These are phyloP conservation scores for Prunella fulvescens DNA, from an alignment of 2,113 vertebrate genomes.

Conservation along the genomic window DNA sequence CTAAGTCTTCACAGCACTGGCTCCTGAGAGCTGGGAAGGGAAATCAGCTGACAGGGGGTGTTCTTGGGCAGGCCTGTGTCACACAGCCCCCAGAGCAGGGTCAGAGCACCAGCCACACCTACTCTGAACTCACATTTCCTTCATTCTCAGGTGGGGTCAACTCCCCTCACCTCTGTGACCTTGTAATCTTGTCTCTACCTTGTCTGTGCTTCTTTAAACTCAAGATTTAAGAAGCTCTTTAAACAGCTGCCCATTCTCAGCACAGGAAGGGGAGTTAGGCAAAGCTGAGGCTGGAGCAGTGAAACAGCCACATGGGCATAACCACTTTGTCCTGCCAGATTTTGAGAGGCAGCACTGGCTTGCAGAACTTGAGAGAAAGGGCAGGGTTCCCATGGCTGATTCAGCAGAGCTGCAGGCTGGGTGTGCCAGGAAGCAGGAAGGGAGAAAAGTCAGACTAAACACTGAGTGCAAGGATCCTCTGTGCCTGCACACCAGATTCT, in stretches of 20 bases:
- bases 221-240: background rate
- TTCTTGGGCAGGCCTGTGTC: background rate
- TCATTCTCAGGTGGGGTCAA: background rate
- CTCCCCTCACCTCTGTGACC: background rate
- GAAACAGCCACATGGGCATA: background rate
- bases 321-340: background rate
- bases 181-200: background rate
- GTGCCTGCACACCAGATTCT: background rate
- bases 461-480: background rate
- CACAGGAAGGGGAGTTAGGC: background rate
- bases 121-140: background rate
- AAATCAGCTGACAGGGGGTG: accelerated
- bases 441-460: background rate
- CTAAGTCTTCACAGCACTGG: background rate
- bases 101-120: background rate
- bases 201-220: background rate
- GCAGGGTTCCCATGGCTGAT: background rate
- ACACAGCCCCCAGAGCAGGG: background rate
- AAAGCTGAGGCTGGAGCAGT: background rate
- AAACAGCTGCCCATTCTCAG: background rate
- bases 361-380: background rate
- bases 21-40: background rate
- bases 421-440: background rate
- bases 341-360: background rate
- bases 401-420: background rate